Conservation (phyloP, 2,888 invertebrate genomes). For the Leptura quadrifasciata region DNA sequence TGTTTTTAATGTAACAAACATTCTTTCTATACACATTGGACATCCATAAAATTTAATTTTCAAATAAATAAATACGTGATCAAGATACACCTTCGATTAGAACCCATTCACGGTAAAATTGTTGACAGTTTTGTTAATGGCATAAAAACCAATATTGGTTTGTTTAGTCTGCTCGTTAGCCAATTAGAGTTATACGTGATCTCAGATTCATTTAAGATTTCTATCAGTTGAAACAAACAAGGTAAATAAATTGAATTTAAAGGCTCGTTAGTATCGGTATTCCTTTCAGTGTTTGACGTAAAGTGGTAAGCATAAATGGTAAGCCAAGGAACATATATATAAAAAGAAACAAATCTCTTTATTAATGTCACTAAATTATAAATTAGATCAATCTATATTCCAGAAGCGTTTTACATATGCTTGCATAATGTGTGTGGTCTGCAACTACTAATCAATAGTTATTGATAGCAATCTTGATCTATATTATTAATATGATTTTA, state of each 20-base stretch:
- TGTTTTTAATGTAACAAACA: background rate
- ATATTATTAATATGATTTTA: background rate
- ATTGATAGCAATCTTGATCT: background rate
- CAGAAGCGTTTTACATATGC: background rate
- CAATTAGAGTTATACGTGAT: conserved; percentile 25
- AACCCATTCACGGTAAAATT: background rate
- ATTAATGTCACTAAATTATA: conserved; percentile 20
- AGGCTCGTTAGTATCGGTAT: conserved; percentile 28
- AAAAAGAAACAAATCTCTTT: conserved; percentile 25
- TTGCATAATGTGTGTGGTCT: conserved; percentile 33
- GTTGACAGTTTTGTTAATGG: conserved; percentile 42
- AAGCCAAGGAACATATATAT: background rate
- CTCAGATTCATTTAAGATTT: conserved; percentile 23
- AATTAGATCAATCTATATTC: conserved; percentile 25
- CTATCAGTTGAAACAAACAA: conserved; percentile 29
- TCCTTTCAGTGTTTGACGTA: background rate
- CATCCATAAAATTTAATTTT: background rate
- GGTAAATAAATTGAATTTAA: conserved; percentile 30
- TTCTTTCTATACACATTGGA: background rate
- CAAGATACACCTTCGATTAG: background rate
- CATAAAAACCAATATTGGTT: conserved; percentile 35
- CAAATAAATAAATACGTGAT: background rate
- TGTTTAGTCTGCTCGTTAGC: conserved; percentile 38
- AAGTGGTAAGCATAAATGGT: conserved; percentile 1
- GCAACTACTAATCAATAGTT: conserved; percentile 22